phyloP scores from a whole-genome alignment of 2,888 invertebrate species.

The Trypoxylon attenuatum region DNA sequence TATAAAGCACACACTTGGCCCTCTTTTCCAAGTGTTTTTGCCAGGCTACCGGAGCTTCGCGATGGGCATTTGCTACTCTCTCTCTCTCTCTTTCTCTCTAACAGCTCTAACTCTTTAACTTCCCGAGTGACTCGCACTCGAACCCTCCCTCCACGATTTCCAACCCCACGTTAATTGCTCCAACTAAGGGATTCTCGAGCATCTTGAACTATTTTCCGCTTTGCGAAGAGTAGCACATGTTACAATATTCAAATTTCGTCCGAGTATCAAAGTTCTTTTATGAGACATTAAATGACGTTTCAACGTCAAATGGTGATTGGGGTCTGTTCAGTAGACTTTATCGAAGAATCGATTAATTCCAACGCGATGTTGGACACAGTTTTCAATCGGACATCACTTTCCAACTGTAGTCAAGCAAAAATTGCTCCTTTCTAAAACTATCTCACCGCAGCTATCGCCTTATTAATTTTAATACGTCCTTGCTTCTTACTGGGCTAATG shows the following conservation, averaged over 20 bases:
- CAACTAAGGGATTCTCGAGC: too few relatives aligned
- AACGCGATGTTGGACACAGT: constrained; percentile 1
- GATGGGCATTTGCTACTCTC: too few relatives aligned
- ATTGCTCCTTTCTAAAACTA: background rate
- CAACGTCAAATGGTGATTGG: constrained; percentile 2
- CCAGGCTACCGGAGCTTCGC: too few relatives aligned
- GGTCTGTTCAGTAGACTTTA: constrained; percentile 15
- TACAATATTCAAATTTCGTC: too few relatives aligned
- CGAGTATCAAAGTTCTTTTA: too few relatives aligned
- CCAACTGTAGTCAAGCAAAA: background rate
- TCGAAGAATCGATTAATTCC: constrained; percentile 39
- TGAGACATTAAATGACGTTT: too few relatives aligned
- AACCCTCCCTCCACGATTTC: too few relatives aligned
- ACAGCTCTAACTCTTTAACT: too few relatives aligned
- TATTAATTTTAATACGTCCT: background rate
- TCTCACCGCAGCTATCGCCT: background rate
- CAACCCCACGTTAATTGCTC: too few relatives aligned
- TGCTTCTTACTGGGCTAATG: background rate
- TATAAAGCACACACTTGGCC: constrained; percentile 34
- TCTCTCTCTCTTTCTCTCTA: too few relatives aligned
- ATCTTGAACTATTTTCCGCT: too few relatives aligned
- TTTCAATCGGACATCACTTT: constrained; percentile 5
- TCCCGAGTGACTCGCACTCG: constrained; percentile 11
- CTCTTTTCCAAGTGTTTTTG: constrained; percentile 27
- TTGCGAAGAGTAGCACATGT: too few relatives aligned